A percentile compares a stretch with the other conserved stretches of the same genome.
Conservation (phyloP, 2,888 invertebrate species). For the Lymantria monacha region DNA sequence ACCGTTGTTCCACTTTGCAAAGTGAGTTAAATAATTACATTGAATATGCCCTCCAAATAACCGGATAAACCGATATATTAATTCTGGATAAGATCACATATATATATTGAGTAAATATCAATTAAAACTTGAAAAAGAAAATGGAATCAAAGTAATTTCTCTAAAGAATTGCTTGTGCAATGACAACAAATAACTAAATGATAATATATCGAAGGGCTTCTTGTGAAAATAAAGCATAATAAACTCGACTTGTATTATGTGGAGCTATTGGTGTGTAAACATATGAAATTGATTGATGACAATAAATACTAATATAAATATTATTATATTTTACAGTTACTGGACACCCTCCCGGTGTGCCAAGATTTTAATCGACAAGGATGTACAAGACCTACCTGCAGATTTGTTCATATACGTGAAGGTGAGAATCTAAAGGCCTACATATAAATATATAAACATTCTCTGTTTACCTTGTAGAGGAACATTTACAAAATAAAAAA, state of each 20-base stretch:
- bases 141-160: not conserved
- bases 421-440: too few species aligned
- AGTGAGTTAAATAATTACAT: slow-evolving; percentile 1
- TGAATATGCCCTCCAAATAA: not conserved
- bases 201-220: not conserved
- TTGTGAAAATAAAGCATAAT: not conserved
- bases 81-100: not conserved
- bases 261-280: slow-evolving; percentile 51
- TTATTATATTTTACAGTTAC: slow-evolving; percentile 92
- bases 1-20: slow-evolving; percentile 50
- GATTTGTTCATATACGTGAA: slow-evolving; percentile 98
- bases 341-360: slow-evolving; percentile 99
- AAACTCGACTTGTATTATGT: slow-evolving; percentile 38
- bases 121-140: not conserved
- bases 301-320: slow-evolving; percentile 52
- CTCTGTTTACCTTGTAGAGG: slow-evolving; percentile 15
- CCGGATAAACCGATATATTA: not conserved
- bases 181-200: not conserved
- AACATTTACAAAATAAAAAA: not conserved
- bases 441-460: slow-evolving; percentile 8
- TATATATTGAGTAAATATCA: not conserved
- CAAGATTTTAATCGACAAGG: slow-evolving; percentile 99
- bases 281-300: slow-evolving; percentile 33
- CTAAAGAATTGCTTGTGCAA: not conserved
- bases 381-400: slow-evolving; percentile 98